Evolutionary conservation across 2,888 invertebrate species (phyloP), one percentile per base, ranked within the genome.

Genomic region (Microdon myrmicae): DNA sequence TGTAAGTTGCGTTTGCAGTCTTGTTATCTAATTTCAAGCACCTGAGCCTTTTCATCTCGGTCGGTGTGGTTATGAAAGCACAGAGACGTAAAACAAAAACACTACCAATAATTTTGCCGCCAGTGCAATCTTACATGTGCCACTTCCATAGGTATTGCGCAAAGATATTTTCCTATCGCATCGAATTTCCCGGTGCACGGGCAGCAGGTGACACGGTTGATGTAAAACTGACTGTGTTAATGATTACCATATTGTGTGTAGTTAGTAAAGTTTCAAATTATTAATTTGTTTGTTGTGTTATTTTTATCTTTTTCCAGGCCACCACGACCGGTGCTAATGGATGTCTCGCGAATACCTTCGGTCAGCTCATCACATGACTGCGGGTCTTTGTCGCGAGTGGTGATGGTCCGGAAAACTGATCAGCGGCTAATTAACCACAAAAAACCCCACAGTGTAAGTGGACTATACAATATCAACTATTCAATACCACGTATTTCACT

Each of bases 341-440:
- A 73, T 71, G 71, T 71, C 14, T 70, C 71, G 39, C 68, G 70
- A 59, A 67, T 73, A 67, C 71, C 71, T 55, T 68, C 70, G 44
- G 71, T 72, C 45, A 70, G 70, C 44, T 71, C 73, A 37, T 70
- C 71, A 45, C 82, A 82, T 70, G 81, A 82, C 71, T 75, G 73
- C 60, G 74, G 73, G 28, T 82, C 81, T 20, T 79, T 84, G 68
- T 85, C 85, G 70, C 79, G 86, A 74, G 86, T 87, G 70, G 85
- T 87, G 68, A 86, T 87, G 86, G 86, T 86, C 41, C 81, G 87
- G 68, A 86, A 86, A 79, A 86, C 86, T 68, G 87, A 87, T 74
- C 86, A 86, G 74, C 81, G 86, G 72, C 85, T 86, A 3, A 86
- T 86, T 71, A 85, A 85, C 64, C 84, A 85, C 61, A 82, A 83